These are phyloP conservation scores for Episyrphus balteatus DNA, from an alignment of 1,140 invertebrate species.

Conservation along the genomic window DNA sequence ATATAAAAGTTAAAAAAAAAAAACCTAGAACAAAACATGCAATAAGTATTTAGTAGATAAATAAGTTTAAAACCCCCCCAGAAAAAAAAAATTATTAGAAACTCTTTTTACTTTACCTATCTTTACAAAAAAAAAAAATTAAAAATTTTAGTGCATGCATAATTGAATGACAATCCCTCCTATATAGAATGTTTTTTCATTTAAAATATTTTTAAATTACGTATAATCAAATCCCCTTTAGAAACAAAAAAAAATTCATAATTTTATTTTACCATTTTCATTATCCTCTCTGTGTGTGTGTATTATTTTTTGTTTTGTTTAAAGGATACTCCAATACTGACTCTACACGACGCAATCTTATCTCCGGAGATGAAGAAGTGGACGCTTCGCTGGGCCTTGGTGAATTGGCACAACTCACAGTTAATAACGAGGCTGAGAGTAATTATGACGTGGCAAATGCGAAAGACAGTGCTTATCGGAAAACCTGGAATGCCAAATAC, in stretches of 20 bases:
- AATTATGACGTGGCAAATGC: slow-evolving; percentile 80
- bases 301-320: neutral
- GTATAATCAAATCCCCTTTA: neutral
- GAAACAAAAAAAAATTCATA: neutral
- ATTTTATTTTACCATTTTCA: slow-evolving; percentile 3
- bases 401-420: slow-evolving; percentile 90
- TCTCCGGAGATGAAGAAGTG: slow-evolving; percentile 53
- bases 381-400: slow-evolving; percentile 80
- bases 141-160: too few relatives aligned
- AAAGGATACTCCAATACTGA: slow-evolving; percentile 7
- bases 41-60: too few relatives aligned
- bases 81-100: too few relatives aligned
- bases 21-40: too few relatives aligned
- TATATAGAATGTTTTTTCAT: neutral
- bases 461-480: slow-evolving; percentile 82
- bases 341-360: slow-evolving; percentile 8
- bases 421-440: slow-evolving; percentile 90
- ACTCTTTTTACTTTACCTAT: too few relatives aligned
- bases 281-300: neutral
- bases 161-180: too few relatives aligned
- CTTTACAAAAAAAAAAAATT: too few relatives aligned
- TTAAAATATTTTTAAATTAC: neutral
- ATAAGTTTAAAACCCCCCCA: too few relatives aligned
- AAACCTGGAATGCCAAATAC: slow-evolving; percentile 98
- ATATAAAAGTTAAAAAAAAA: too few relatives aligned